Conservation (phyloP, 2,113 vertebrate genomes). For the Lampris megalopsis region DNA sequence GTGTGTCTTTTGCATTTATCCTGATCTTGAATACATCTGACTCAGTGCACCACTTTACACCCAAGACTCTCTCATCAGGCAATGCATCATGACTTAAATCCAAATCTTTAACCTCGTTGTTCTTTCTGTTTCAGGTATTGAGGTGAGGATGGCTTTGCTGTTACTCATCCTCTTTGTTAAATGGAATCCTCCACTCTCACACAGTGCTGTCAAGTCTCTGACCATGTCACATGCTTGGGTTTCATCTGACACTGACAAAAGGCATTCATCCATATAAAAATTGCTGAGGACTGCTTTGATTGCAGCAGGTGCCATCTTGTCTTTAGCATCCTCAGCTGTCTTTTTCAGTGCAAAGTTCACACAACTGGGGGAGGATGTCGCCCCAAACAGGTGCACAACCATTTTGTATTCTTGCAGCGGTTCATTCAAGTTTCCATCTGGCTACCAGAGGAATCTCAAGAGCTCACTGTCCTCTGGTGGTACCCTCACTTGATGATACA, state of each 20-base stretch:
- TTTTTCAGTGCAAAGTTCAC: slow-evolving; percentile 14
- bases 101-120: no score
- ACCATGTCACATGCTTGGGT: neutral
- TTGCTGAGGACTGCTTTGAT: neutral
- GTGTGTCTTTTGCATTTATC: neutral
- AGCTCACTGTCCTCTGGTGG: no score
- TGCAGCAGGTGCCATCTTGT: neutral
- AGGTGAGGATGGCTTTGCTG: neutral
- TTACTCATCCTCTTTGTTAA: neutral
- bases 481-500: no score
- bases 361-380: slow-evolving; percentile 28
- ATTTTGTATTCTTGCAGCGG: slow-evolving; percentile 12
- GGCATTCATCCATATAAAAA: slow-evolving; percentile 36
- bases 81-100: no score
- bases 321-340: slow-evolving; percentile 3
- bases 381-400: neutral
- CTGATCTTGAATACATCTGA: slow-evolving; percentile 21
- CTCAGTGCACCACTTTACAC: neutral
- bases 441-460: slow-evolving; percentile 22
- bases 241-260: slow-evolving; percentile 13
- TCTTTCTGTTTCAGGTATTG: neutral
- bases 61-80: no score
- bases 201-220: neutral
- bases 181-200: slow-evolving; percentile 22
- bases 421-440: slow-evolving; percentile 1